Evolutionary conservation across 2,113 vertebrate species (phyloP), one percentile per base, ranked within the genome.

Genomic region (Barnardius zonarius): DNA sequence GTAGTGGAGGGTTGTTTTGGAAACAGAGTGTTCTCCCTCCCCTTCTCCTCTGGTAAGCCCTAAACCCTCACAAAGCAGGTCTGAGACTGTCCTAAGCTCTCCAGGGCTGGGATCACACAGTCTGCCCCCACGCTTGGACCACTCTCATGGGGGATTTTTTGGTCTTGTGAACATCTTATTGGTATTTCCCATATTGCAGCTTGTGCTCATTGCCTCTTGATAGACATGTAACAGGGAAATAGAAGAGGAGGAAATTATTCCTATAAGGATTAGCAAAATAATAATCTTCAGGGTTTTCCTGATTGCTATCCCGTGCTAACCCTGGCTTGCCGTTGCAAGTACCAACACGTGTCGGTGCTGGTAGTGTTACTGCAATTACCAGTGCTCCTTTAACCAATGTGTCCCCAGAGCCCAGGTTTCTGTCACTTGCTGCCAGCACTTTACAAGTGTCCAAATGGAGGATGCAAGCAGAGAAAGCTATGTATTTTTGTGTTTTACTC

Each of bases 191-290:
- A 1, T 10, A 5, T 15, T 31, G 20, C 57, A 35, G 57, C 13
- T 10, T 35, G 33, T 35, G 57, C 33, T 35, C 57, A 59, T 35
- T 35, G 22, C 43, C 57, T 83, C 61, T 81, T 20, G 22, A 85
- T 86, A 63, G 90, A 86, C 90, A 18, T 62, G 59, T 41, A 48
- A 51, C 6, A 30, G 46, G 70, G 73, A 81, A 97, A 96, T 92
- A 80, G 93, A 89, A 88, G 48, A 75, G 28, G 33, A 95, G 91
- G 76, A 91, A 93, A 95, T 90, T 44, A 82, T 88, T 93, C 63
- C 86, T 87, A 41, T 77, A 93, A 92, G 74, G 70, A 91, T 85
- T 91, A 79, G 80, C 66, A 70, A 69, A 79, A 37, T 82, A 72
- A 88, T 55, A 13, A 4, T 22, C 44, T 55, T 80, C 25, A 33